phyloP scores from a whole-genome alignment of 2,797 vertebrate species.

The Muraenolepis orangiensis region DNA sequence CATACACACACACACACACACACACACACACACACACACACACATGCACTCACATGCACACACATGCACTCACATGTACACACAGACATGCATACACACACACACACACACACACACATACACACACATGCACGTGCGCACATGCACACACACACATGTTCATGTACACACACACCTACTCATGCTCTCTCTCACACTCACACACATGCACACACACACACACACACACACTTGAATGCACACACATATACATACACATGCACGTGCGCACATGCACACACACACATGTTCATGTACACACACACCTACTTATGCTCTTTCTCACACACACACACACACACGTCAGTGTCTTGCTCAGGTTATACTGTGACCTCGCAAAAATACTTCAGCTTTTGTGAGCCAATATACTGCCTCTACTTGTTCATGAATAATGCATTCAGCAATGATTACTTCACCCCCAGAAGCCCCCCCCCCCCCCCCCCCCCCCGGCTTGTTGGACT shows the following conservation, averaged over 20 bases:
- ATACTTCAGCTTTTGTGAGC: constrained; percentile 49
- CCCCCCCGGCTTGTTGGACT: neutral
- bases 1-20: constrained; percentile 20
- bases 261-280: constrained; percentile 32
- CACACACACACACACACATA: constrained; percentile 5
- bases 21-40: constrained; percentile 10
- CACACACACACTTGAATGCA: constrained; percentile 2
- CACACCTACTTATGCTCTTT: no score
- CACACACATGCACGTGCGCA: neutral
- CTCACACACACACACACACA: constrained; percentile 18
- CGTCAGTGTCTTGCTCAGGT: constrained; percentile 48
- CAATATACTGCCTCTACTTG: constrained; percentile 23
- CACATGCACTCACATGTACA: constrained; percentile 18
- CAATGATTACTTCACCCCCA: constrained; percentile 42
- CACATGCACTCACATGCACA: neutral
- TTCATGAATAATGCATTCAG: constrained; percentile 57
- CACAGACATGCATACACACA: constrained; percentile 20
- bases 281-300: constrained; percentile 23
- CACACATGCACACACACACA: no score
- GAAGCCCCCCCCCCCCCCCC: neutral
- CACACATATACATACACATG: neutral
- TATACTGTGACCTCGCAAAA: constrained; percentile 68
- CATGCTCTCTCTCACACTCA: no score
- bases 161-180: no score
- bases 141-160: constrained; percentile 27